These are phyloP conservation scores for Bagarius yarrelli DNA, from an alignment of 2,113 vertebrate genomes.

Conservation along the genomic window DNA sequence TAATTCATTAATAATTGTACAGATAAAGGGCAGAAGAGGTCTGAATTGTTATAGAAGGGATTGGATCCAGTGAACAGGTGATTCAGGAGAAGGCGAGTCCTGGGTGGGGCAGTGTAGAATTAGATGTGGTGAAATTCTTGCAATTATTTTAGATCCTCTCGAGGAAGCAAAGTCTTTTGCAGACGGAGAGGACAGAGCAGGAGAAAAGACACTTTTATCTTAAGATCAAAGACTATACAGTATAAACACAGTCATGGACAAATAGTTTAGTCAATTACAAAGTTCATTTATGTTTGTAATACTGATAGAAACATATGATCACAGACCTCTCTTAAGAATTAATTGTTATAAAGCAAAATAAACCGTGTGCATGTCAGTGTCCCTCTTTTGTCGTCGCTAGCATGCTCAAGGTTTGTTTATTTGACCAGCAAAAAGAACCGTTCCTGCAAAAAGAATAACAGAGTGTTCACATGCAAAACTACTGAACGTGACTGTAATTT, in stretches of 20 bases:
- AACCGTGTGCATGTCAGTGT: conserved; percentile 15
- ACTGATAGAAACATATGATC: not conserved
- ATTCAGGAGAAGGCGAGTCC: no score
- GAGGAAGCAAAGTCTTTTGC: no score
- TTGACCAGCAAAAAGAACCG: conserved; percentile 92
- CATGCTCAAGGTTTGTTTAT: conserved; percentile 84
- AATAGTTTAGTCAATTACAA: not conserved
- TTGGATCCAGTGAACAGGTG: no score
- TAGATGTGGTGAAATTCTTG: no score
- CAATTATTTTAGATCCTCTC: no score
- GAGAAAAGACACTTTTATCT: no score
- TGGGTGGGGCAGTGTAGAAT: no score
- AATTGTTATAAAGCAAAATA: not conserved
- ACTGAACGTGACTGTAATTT: not conserved
- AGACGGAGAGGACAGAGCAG: no score
- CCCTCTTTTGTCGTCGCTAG: not conserved
- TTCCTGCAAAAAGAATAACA: conserved; percentile 70
- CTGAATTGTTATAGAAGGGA: no score
- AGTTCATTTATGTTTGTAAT: not conserved
- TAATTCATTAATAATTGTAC: no score
- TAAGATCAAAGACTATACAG: no score
- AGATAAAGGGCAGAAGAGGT: no score
- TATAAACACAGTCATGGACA: not conserved
- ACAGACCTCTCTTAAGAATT: not conserved
- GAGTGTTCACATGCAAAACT: not conserved